Evolutionary conservation across 2,888 invertebrate species (phyloP).

Genomic region (Pristionchus entomophagus): DNA sequence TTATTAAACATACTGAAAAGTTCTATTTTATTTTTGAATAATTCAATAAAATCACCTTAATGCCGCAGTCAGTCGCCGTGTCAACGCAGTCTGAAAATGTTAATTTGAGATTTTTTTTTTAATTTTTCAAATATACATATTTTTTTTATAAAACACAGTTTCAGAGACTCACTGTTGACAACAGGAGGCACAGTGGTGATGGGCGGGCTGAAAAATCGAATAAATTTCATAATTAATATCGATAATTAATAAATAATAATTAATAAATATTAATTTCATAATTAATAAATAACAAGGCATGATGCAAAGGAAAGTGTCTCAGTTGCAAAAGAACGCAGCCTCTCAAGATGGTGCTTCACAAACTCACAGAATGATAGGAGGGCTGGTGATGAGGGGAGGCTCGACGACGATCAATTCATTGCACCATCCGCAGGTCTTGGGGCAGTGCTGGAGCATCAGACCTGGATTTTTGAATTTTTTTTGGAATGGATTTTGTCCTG

Average conservation of each 20-base stretch:
- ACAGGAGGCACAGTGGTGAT: neutral
- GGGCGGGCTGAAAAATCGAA: neutral
- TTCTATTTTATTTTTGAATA: neutral
- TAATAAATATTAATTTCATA: neutral
- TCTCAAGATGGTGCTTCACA: no score
- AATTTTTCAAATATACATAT: neutral
- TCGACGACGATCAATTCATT: neutral
- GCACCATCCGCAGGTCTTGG: neutral
- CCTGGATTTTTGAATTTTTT: neutral
- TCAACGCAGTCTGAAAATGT: neutral
- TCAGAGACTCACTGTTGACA: neutral
- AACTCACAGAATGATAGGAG: neutral
- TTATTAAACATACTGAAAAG: no score
- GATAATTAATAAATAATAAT: neutral
- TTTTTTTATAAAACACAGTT: neutral
- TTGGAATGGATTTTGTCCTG: no score
- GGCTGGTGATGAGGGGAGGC: neutral
- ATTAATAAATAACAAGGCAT: no score
- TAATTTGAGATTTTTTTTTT: no score
- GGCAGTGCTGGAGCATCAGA: neutral
- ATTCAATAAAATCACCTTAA: neutral
- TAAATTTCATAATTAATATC: neutral
- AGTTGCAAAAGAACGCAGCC: no score
- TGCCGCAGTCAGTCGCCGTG: neutral
- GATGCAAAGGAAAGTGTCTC: no score